Evolutionary conservation across 1,140 invertebrate genomes (phyloP).

Genomic region (Euura lappo): DNA sequence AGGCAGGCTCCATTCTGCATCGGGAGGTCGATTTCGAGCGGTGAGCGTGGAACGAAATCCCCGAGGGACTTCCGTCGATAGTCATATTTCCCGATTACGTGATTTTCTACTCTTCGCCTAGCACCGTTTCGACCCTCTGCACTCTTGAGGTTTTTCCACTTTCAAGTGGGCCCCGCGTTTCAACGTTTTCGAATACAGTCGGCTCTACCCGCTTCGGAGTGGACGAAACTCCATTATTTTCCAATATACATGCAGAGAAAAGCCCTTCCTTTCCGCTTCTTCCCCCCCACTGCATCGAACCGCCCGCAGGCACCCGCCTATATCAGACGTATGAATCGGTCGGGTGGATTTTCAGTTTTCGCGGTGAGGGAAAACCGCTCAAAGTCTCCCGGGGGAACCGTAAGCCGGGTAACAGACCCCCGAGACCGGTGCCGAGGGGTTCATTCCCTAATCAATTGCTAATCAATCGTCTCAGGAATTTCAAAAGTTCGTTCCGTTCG

Average conservation of each 20-base stretch:
- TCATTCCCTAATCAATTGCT: conserved; percentile 1
- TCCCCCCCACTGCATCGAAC: neutral
- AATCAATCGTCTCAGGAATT: neutral
- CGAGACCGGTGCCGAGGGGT: neutral
- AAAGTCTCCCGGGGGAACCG: neutral
- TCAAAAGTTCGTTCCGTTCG: too few relatives aligned
- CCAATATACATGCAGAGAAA: conserved; percentile 23
- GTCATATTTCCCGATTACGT: conserved; percentile 1
- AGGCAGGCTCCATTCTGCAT: neutral
- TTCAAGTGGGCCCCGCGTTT: conserved; percentile 29
- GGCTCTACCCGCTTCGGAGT: conserved; percentile 21
- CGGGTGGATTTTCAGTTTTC: conserved; percentile 2
- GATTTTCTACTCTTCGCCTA: neutral
- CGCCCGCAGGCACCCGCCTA: neutral
- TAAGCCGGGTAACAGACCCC: neutral
- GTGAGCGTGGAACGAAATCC: neutral
- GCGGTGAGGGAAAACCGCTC: neutral
- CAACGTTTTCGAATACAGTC: conserved; percentile 17
- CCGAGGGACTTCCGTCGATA: neutral
- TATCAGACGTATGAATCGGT: conserved; percentile 1
- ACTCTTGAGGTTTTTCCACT: conserved; percentile 14
- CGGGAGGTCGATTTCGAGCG: neutral
- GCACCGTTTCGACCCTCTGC: conserved; percentile 16
- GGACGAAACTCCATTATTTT: conserved; percentile 44
- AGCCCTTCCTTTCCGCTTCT: too few relatives aligned